A percentile compares a stretch with the other conserved stretches of the same genome.
Conservation (phyloP, 2,888 invertebrate genomes). For the Antheraea assamensis region DNA sequence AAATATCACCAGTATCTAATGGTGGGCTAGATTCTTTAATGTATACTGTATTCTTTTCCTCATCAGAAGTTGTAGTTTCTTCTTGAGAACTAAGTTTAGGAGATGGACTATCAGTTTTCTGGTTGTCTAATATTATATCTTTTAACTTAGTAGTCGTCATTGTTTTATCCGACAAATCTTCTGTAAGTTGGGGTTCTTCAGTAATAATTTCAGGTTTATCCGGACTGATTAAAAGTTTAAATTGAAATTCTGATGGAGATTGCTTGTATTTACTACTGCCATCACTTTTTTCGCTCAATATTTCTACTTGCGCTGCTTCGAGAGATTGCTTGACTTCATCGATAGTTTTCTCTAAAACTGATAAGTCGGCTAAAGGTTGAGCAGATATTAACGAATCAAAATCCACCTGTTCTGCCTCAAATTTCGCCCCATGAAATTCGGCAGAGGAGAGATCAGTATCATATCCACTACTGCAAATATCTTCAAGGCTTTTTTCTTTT, state of each 20-base stretch:
- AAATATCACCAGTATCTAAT: slow-evolving; percentile 65
- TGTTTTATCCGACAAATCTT: slow-evolving; percentile 62
- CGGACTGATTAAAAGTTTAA: slow-evolving; percentile 82
- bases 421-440: slow-evolving; percentile 81
- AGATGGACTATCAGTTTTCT: slow-evolving; percentile 69
- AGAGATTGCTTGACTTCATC: slow-evolving; percentile 88
- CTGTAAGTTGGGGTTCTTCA: slow-evolving; percentile 79
- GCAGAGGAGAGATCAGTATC: slow-evolving; percentile 85
- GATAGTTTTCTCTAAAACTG: slow-evolving; percentile 85
- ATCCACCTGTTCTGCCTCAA: slow-evolving; percentile 77
- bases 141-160: slow-evolving; percentile 45
- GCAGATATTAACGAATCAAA: slow-evolving; percentile 77
- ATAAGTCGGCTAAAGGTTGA: slow-evolving; percentile 77
- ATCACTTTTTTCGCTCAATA: slow-evolving; percentile 84
- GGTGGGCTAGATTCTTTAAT: slow-evolving; percentile 72
- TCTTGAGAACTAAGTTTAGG: slow-evolving; percentile 71
- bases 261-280: slow-evolving; percentile 86
- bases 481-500: slow-evolving; percentile 83
- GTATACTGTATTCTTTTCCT: slow-evolving; percentile 74
- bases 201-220: slow-evolving; percentile 82
- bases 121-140: slow-evolving; percentile 53
- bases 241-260: slow-evolving; percentile 88
- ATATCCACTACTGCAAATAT: slow-evolving; percentile 86
- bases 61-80: slow-evolving; percentile 79
- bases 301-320: slow-evolving; percentile 86